phyloP scores from a whole-genome alignment of 2,888 invertebrate genomes.

The Machimus atricapillus region DNA sequence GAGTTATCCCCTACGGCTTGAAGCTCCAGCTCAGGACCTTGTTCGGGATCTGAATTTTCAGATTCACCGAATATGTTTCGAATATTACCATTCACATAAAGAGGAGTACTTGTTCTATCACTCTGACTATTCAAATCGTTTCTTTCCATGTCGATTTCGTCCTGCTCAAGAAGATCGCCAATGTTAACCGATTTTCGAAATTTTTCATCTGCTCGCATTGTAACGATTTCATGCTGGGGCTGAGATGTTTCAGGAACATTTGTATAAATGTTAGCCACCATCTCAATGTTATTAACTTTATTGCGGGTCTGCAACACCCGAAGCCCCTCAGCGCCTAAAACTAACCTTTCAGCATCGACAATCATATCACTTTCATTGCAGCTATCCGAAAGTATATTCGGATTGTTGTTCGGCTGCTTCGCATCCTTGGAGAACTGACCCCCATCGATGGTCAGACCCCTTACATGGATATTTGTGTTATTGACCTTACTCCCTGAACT shows the following conservation, averaged over 20 bases:
- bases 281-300: constrained; percentile 57
- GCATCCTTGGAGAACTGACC: constrained; percentile 50
- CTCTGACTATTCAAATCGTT: constrained; percentile 55
- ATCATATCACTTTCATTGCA: constrained; percentile 64
- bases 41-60: neutral
- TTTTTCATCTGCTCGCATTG: constrained; percentile 54
- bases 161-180: constrained; percentile 57
- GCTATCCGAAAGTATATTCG: constrained; percentile 67
- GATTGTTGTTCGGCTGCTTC: constrained; percentile 66
- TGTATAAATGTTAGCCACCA: constrained; percentile 69
- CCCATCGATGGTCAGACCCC: constrained; percentile 42
- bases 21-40: neutral
- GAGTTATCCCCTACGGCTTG: constrained; percentile 10
- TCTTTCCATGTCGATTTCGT: constrained; percentile 52
- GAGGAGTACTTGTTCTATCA: constrained; percentile 55
- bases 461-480: constrained; percentile 78
- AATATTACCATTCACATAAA: constrained; percentile 58
- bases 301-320: constrained; percentile 53
- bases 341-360: constrained; percentile 56
- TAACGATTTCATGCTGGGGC: constrained; percentile 67
- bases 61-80: constrained; percentile 41
- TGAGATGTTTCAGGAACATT: constrained; percentile 70
- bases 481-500: constrained; percentile 79
- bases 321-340: constrained; percentile 60
- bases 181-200: constrained; percentile 54